phyloP scores from a whole-genome alignment of 2,113 vertebrate genomes.

The Penelope pileata region DNA sequence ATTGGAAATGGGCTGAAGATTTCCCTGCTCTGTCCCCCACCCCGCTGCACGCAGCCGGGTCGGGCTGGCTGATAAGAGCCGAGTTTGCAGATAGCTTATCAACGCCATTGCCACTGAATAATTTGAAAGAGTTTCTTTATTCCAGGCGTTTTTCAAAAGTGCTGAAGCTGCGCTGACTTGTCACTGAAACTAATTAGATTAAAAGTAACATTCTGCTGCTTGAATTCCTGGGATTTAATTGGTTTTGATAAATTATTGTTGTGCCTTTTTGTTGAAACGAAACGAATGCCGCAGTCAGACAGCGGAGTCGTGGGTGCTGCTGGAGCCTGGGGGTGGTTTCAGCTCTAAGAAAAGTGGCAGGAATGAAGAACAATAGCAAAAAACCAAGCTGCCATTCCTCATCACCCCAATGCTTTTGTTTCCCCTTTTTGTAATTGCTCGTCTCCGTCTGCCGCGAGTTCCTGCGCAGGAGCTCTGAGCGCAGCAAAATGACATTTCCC shows the following conservation, averaged over 20 bases:
- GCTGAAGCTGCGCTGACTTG: conserved; percentile 2
- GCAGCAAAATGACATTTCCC: accelerated
- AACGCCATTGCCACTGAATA: not conserved
- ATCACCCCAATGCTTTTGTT: conserved; percentile 3
- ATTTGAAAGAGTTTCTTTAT: conserved; percentile 17
- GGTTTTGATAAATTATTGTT: not conserved
- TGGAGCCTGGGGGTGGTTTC: not conserved
- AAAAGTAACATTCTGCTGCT: not conserved
- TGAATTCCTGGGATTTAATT: not conserved
- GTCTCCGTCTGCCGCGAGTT: not conserved
- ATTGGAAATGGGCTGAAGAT: not conserved
- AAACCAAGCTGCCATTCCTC: conserved; percentile 16
- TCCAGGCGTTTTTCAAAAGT: not conserved
- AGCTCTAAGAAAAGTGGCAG: not conserved
- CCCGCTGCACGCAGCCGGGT: not conserved
- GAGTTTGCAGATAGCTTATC: not conserved
- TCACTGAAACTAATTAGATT: conserved; percentile 50
- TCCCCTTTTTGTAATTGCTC: not conserved
- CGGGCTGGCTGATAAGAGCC: not conserved
- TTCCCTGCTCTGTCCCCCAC: not conserved
- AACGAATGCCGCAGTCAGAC: not conserved
- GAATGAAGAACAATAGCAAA: not conserved
- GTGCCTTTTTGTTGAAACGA: not conserved
- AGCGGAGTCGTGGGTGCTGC: accelerated
- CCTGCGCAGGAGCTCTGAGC: not conserved